Conservation (phyloP, 2,113 vertebrate species). For the Vidua macroura region DNA sequence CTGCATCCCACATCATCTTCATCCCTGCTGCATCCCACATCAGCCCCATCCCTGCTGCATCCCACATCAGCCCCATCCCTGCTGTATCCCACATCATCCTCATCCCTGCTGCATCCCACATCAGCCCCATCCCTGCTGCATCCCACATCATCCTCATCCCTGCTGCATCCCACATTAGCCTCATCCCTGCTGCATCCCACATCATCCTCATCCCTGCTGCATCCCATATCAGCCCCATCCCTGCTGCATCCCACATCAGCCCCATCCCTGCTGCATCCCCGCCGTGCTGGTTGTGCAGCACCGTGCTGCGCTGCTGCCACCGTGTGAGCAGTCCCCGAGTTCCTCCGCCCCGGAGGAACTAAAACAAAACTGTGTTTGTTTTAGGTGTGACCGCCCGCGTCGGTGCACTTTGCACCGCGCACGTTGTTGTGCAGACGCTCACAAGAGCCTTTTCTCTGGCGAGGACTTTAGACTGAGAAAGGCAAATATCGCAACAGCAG, state of each 20-base stretch:
- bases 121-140: no score
- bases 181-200: background rate
- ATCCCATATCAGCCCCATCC: no score
- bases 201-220: background rate
- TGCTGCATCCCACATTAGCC: background rate
- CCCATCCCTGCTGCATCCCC: background rate
- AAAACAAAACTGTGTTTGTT: background rate
- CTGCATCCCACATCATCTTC: background rate
- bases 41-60: background rate
- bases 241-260: no score
- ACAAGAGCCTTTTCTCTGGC: fast-evolving
- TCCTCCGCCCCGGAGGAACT: fast-evolving
- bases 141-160: no score
- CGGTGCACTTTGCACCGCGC: background rate
- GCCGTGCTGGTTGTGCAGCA: background rate
- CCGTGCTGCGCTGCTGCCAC: conserved; percentile 52
- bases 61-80: no score
- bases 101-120: background rate
- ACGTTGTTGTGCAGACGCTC: background rate
- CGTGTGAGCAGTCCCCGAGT: background rate
- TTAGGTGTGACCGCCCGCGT: background rate
- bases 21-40: background rate
- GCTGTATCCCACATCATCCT: no score
- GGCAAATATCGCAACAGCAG: background rate
- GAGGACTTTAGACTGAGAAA: background rate